A percentile compares a stretch with the other conserved stretches of the same genome.
phyloP scores from a whole-genome alignment of 2,113 vertebrate genomes.

The Paralichthys olivaceus region DNA sequence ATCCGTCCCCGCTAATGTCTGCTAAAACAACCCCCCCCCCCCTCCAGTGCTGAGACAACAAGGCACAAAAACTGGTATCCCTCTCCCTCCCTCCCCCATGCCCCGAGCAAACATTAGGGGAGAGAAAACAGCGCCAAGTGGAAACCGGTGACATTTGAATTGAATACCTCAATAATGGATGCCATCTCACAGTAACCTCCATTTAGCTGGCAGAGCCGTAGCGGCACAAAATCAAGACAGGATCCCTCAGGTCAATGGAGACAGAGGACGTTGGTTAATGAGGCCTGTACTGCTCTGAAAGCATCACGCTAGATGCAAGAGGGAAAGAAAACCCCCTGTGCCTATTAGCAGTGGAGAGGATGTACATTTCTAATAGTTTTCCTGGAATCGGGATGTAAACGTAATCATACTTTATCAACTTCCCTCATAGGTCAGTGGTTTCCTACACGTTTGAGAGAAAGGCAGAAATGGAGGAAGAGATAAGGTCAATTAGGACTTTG shows the following conservation, averaged over 20 bases:
- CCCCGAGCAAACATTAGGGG: conserved; percentile 74
- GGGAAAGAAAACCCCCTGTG: conserved; percentile 23
- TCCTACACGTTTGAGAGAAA: conserved; percentile 21
- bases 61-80: conserved; percentile 36
- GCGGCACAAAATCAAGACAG: conserved; percentile 66
- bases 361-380: conserved; percentile 18
- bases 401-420: conserved; percentile 12
- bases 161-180: conserved; percentile 82
- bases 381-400: conserved; percentile 41
- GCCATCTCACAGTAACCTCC: conserved; percentile 79
- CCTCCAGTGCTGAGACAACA: conserved; percentile 59
- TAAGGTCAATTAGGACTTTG: conserved; percentile 64
- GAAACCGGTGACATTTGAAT: conserved; percentile 84
- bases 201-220: conserved; percentile 79
- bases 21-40: conserved; percentile 58
- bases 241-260: conserved; percentile 76
- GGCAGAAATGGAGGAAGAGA: conserved; percentile 29
- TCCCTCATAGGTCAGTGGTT: conserved; percentile 44
- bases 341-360: conserved; percentile 42
- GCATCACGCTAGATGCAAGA: conserved; percentile 47
- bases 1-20: conserved; percentile 63
- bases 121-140: conserved; percentile 75
- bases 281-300: conserved; percentile 67
- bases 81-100: conserved; percentile 13
- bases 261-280: conserved; percentile 77